These are phyloP conservation scores for Diplolepis rosae DNA, from an alignment of 2,888 invertebrate species.

Conservation along the genomic window DNA sequence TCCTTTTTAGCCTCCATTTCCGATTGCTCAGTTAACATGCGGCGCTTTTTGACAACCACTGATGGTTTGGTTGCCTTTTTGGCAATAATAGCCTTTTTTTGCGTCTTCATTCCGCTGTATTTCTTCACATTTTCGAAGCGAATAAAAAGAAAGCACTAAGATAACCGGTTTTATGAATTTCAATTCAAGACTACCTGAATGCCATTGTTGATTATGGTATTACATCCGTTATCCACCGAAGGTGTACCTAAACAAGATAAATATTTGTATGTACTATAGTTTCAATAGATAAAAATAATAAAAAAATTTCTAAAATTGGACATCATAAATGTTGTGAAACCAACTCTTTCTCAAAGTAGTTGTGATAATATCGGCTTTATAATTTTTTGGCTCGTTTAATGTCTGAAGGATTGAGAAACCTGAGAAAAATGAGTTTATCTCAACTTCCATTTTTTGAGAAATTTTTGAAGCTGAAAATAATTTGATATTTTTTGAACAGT, in stretches of 20 bases:
- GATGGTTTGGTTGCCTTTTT: slow-evolving; percentile 70
- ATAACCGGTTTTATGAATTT: slow-evolving; percentile 35
- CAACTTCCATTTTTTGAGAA: no score
- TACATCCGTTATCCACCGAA: not conserved
- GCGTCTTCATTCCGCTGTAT: slow-evolving; percentile 70
- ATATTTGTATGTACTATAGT: not conserved
- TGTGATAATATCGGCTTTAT: not conserved
- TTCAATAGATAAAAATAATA: not conserved
- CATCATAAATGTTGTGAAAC: not conserved
- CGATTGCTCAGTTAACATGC: slow-evolving; percentile 62
- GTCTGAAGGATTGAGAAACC: no score
- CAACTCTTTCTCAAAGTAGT: not conserved
- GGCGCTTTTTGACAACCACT: slow-evolving; percentile 68
- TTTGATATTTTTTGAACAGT: no score
- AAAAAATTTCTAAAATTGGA: not conserved
- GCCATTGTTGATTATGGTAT: slow-evolving; percentile 58
- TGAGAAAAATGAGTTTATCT: no score
- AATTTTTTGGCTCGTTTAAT: no score
- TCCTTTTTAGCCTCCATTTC: slow-evolving; percentile 60
- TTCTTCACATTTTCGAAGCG: slow-evolving; percentile 66
- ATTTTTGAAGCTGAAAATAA: no score
- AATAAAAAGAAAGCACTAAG: slow-evolving; percentile 34
- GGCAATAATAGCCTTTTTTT: slow-evolving; percentile 71
- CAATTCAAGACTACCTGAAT: slow-evolving; percentile 59
- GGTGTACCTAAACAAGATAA: slow-evolving; percentile 4